Percentiles rank a stretch among this genome's conserved stretches.
These are phyloP conservation scores for Andrena trimmerana DNA, from an alignment of 2,888 invertebrate species.

Conservation along the genomic window DNA sequence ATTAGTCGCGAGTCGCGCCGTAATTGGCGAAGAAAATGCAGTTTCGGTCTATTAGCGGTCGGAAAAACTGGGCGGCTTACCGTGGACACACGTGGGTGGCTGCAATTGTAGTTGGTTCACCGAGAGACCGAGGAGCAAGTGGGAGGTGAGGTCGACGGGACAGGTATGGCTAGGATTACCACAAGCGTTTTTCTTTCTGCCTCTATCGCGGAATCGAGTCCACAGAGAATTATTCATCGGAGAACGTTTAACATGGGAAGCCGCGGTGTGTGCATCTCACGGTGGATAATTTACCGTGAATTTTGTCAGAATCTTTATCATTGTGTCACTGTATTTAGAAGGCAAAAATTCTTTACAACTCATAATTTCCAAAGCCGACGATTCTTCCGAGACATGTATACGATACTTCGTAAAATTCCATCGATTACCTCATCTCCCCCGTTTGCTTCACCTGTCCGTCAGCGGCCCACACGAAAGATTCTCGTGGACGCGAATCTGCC, in stretches of 20 bases:
- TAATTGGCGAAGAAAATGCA: slow-evolving; percentile 53
- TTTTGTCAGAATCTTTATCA: background rate
- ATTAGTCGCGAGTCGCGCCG: slow-evolving; percentile 36
- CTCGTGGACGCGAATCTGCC: background rate
- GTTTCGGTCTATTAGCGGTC: slow-evolving; percentile 17
- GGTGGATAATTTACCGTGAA: background rate
- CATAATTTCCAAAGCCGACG: background rate
- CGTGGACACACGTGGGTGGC: slow-evolving; percentile 53
- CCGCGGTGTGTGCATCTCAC: background rate
- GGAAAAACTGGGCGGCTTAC: slow-evolving; percentile 41
- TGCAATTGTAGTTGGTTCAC: slow-evolving; percentile 9
- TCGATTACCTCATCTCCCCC: slow-evolving; percentile 23
- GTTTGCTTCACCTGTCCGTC: slow-evolving; percentile 5
- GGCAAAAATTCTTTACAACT: too few species aligned
- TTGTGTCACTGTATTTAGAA: too few species aligned
- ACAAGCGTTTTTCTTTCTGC: background rate
- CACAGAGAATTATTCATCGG: background rate
- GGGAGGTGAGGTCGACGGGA: slow-evolving; percentile 22
- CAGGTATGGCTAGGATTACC: slow-evolving; percentile 8
- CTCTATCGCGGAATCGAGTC: slow-evolving; percentile 22
- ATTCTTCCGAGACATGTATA: background rate
- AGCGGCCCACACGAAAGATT: background rate
- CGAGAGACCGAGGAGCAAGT: slow-evolving; percentile 10
- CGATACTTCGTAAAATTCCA: slow-evolving; percentile 8
- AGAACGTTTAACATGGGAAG: slow-evolving; percentile 1